Evolutionary conservation across 1,140 invertebrate species (phyloP), one percentile per base, ranked within the genome.

Genomic region (Tribolium castaneum): DNA sequence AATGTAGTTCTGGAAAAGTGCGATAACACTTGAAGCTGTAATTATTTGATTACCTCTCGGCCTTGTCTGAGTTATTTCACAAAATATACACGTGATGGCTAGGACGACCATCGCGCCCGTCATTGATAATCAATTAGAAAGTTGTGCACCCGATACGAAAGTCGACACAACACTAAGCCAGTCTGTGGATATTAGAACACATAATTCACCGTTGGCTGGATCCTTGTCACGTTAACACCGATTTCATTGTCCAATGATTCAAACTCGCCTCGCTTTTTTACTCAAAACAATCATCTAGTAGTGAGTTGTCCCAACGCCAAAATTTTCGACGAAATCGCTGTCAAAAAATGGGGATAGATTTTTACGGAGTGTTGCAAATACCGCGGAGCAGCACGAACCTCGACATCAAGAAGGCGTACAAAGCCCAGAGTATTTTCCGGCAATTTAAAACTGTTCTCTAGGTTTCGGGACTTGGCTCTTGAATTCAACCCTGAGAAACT

Each of bases 341-440:
- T 45, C 39, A 45, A 2, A 77, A 79, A 81, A 86, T 86, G 86
- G 86, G 86, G 13, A 89, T 95, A 79, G 94, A 97, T 87, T 96
- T 95, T 87, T 97, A 97, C 84, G 91, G 91, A 73, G 89, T 94
- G 81, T 88, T 97, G 13, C 92, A 92, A 75, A 83, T 96, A 39
- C 84, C 88, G 10, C 92, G 91, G 81, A 89, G 88, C 82, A 92
- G 92, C 22, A 86, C 88, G 22, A 90, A 93, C 75, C 89, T 91
- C 77, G 93, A 96, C 54, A 92, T 97, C 12, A 94, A 94, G 83
- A 88, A 92, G 82, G 92, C 92, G 85, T 97, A 89, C 88, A 30
- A 35, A 51, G 0, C 6, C 25, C 25, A 30, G 3, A 2, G 25
- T 5, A 4, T 30, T 30, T 30, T 30, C 6, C 4, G 3, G 25